Evolutionary conservation across 2,888 invertebrate genomes (phyloP), one percentile per base, ranked within the genome.

Genomic region (Polylopha cassiicola): DNA sequence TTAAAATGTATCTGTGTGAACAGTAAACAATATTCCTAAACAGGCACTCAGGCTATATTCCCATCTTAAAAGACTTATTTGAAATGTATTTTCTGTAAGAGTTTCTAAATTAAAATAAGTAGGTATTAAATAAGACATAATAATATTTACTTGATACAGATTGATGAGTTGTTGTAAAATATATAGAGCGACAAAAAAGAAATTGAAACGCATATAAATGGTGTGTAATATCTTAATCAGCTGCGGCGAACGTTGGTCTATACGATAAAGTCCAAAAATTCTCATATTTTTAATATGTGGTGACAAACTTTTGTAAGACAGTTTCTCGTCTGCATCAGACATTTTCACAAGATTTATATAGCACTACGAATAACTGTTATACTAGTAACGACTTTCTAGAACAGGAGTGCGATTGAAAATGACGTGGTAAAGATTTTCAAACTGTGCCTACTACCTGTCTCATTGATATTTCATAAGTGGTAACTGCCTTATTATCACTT

Each of bases 111-210:
- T n/a, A n/a, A n/a, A n/a, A n/a, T n/a, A n/a, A n/a, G n/a, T n/a
- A n/a, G n/a, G n/a, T n/a, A n/a, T n/a, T 24, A 9, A 15, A 27
- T 15, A 3, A 28, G 7, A 17, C 10, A 10, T 5, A 6, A 14
- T 16, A 3, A 2, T 15, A 3, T 14, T 50, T 61, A 74, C 75
- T 57, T 70, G 50, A 46, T 64, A 61, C 39, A 73, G 52, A 44
- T 68, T 61, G 2, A 73, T 37, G 2, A 61, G 57, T 47, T 73
- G 69, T 42, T 73, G 72, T 8, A 53, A 13, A 2, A 60, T 64
- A 38, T 64, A 74, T 2, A 73, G 9, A 7, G 58, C 30, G 23
- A 64, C 49, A 7, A 65, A 48, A 22, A 39, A 39, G n/a, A 70
- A 50, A 22, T 60, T 49, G 6, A 59, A 27, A 6, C 44, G 24